phyloP scores from a whole-genome alignment of 2,888 invertebrate genomes.

The Nysson spinosus region DNA sequence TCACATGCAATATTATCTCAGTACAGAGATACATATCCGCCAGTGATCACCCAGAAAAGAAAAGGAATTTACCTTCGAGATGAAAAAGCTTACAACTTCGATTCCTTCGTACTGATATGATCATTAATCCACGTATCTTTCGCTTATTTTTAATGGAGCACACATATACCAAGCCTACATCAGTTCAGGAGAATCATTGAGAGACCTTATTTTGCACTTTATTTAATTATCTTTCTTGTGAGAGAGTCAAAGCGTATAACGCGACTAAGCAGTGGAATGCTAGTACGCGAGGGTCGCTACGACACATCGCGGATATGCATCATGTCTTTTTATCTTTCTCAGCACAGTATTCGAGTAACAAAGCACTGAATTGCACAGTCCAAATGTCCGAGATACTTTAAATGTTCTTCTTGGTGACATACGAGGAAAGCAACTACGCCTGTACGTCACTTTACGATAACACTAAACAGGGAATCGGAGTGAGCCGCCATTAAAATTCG shows the following conservation, averaged over 20 bases:
- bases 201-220: constrained; percentile 8
- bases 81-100: constrained; percentile 38
- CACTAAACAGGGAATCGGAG: constrained; percentile 68
- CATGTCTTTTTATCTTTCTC: constrained; percentile 51
- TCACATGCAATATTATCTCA: constrained; percentile 15
- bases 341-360: constrained; percentile 2
- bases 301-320: constrained; percentile 68
- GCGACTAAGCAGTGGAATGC: constrained; percentile 57
- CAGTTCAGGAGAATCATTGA: constrained; percentile 12
- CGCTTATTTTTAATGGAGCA: constrained; percentile 8
- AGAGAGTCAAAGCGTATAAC: constrained; percentile 52
- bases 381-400: constrained; percentile 1
- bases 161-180: constrained; percentile 4
- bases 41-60: constrained; percentile 13
- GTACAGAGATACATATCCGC: background rate
- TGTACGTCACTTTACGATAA: constrained; percentile 68
- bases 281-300: constrained; percentile 59
- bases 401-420: constrained; percentile 6
- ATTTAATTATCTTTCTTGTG: constrained; percentile 54
- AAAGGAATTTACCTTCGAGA: constrained; percentile 35
- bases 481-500: constrained; percentile 75
- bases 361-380: constrained; percentile 9
- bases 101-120: constrained; percentile 37
- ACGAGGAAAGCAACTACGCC: constrained; percentile 16
- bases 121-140: constrained; percentile 34